These are phyloP conservation scores for Dascillus cervinus DNA, from an alignment of 2,888 invertebrate genomes.

Conservation along the genomic window DNA sequence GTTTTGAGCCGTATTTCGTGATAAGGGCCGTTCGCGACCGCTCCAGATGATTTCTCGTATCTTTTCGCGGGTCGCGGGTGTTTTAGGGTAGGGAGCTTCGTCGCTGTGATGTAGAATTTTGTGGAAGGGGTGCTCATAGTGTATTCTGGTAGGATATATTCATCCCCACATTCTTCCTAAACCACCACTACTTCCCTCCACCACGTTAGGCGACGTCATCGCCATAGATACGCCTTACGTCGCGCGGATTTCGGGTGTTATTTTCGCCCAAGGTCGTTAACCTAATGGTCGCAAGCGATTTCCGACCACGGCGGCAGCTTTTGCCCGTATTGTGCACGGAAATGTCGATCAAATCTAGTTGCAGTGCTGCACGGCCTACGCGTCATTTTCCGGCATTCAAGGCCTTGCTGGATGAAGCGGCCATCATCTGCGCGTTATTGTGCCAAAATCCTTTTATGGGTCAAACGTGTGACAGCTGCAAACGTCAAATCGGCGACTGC, in stretches of 20 bases:
- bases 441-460: no score
- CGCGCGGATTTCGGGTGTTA: constrained; percentile 12
- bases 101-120: constrained; percentile 43
- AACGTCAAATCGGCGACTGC: no score
- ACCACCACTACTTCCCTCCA: constrained; percentile 43
- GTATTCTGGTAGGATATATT: constrained; percentile 44
- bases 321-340: no score
- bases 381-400: no score
- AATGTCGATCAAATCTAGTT: no score
- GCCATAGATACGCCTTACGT: constrained; percentile 32
- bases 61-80: constrained; percentile 40
- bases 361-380: no score
- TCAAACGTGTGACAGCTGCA: no score
- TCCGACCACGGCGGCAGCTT: no score
- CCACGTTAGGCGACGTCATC: constrained; percentile 41
- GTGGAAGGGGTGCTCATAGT: constrained; percentile 44
- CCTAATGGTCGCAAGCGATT: no score
- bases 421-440: no score
- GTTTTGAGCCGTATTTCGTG: constrained; percentile 11
- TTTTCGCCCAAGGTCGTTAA: constrained; percentile 36
- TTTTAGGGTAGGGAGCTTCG: constrained; percentile 45
- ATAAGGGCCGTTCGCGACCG: constrained; percentile 27
- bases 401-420: no score
- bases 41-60: constrained; percentile 35
- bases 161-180: constrained; percentile 45